Percentiles rank a stretch among this genome's conserved stretches.
phyloP scores from a whole-genome alignment of 2,113 vertebrate genomes.

The Phasianus colchicus region DNA sequence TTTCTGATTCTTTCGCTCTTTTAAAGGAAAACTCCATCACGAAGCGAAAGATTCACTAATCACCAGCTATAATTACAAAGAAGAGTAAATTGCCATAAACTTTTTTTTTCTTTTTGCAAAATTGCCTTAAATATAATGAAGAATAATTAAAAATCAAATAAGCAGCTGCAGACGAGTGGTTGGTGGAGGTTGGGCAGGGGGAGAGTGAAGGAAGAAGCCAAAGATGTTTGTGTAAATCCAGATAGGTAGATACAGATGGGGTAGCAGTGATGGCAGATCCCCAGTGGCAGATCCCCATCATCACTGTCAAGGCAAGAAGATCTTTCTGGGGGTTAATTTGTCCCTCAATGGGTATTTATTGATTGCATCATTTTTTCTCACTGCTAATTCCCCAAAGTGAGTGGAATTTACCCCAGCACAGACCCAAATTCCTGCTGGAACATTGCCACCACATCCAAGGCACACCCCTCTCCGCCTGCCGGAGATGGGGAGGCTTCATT shows the following conservation, averaged over 20 bases:
- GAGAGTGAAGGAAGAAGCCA: not conserved
- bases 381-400: not conserved
- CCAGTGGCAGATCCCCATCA: not conserved
- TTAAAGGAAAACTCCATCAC: slow-evolving; percentile 62
- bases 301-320: not conserved
- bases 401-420: not conserved
- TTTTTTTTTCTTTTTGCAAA: not conserved
- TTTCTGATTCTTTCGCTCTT: not conserved
- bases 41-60: slow-evolving; percentile 63
- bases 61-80: slow-evolving; percentile 74
- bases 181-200: slow-evolving; percentile 6
- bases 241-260: not conserved
- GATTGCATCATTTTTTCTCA: not conserved
- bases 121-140: slow-evolving; percentile 61
- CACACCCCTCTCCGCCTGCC: rapidly evolving
- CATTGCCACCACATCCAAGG: not conserved
- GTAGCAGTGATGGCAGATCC: not conserved
- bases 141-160: slow-evolving; percentile 63
- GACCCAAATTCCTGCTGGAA: not conserved
- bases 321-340: not conserved
- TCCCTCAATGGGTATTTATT: not conserved
- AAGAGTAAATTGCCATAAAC: slow-evolving; percentile 59
- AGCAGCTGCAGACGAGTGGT: slow-evolving; percentile 59
- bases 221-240: not conserved
- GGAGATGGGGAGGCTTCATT: not conserved